Percentiles rank a stretch among this genome's conserved stretches.
These are phyloP conservation scores for Turnix velox DNA, from an alignment of 2,113 vertebrate genomes.

Conservation along the genomic window DNA sequence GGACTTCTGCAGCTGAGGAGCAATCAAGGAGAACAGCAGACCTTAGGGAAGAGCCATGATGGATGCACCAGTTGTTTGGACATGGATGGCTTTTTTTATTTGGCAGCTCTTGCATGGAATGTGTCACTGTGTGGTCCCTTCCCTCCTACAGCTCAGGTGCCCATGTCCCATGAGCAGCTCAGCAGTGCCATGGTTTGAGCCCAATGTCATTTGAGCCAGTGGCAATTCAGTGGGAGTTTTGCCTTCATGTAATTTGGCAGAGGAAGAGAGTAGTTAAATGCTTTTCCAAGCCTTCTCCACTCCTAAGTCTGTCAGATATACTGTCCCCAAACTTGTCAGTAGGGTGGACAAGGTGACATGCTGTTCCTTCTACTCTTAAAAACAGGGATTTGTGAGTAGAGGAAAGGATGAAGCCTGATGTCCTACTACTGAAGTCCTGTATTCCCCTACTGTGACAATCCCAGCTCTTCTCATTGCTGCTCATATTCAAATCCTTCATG, in stretches of 20 bases:
- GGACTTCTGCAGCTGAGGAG: background rate
- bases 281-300: background rate
- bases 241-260: background rate
- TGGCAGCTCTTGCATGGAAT: background rate
- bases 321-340: background rate
- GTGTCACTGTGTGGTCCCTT: rapidly evolving
- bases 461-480: background rate
- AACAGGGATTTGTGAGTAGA: background rate
- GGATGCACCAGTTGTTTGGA: background rate
- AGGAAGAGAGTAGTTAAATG: background rate
- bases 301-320: background rate
- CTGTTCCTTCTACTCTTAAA: background rate
- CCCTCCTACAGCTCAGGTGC: background rate
- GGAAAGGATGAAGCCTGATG: background rate
- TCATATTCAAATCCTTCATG: background rate
- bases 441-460: background rate
- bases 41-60: rapidly evolving
- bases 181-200: background rate
- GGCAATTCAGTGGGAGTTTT: rapidly evolving
- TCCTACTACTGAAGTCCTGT: background rate
- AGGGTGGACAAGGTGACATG: background rate
- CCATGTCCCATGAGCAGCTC: background rate
- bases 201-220: rapidly evolving
- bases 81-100: background rate
- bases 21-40: background rate